Base-by-base conservation (phyloP, 2,113 vertebrate species). In the Pan paniscus region DNA sequence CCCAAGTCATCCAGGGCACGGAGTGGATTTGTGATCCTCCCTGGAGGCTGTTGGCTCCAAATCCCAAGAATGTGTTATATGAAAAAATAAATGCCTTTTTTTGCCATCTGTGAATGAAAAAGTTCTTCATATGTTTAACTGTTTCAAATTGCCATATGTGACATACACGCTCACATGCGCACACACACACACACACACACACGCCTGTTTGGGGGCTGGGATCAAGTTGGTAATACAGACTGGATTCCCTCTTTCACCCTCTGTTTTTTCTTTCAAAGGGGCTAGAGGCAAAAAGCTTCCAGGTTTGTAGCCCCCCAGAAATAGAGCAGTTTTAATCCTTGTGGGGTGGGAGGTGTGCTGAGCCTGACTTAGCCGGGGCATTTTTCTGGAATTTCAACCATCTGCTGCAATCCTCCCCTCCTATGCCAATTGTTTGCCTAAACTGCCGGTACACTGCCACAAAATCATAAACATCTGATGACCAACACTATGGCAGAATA, bases 121-220 rank as follows among this genome's bases (percentile, higher is more conserved):
- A 89, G 98, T 95, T 98, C 95, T 97, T 98, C 96, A 97, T 97
- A 95, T 96, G 97, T 97, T 93, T 98, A 98, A 97, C 96, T 97
- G 48, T 95, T 98, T 98, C 91, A 96, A 88, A 96, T 97, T 82
- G 82, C 85, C 87, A 96, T 72, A 97, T 95, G 88, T 90, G 20
- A 43, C 76, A 85, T 91, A 95, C 93, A 84, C 38, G 46, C 88
- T 23, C 59, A 68, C 57, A 30, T 57, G 59, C 57, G 35, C 86
- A 38, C 93, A 57, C 70, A 46, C 80, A 86, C 52, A n/a, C 48
- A 38, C 22, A 38, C 84, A 9, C 46, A 32, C 52, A 64, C 89
- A 61, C 11, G 68, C 67, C n/a, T 89, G 20, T 50, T 82, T 43
- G 32, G 75, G 92, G 32, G 55, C 50, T 92, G 75, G 83, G 55